Evolutionary conservation across 2,888 invertebrate species (phyloP), one percentile per base, ranked within the genome.

Genomic region (Odiellus spinosus): DNA sequence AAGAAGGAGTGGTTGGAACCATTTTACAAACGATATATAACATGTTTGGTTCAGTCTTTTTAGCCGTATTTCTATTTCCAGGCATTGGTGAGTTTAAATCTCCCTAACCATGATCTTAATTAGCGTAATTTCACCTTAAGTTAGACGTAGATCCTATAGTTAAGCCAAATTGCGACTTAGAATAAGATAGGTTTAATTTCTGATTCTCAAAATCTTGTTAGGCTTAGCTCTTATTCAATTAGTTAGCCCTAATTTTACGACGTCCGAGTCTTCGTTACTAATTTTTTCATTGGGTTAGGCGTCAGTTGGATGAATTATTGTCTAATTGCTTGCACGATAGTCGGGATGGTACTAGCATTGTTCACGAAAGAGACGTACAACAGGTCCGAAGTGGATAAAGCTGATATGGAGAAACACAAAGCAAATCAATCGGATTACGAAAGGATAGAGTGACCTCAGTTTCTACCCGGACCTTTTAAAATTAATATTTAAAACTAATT

Each of bases 11-110:
- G 3, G 20, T 42, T 3, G 42, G 42, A 4, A 21, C 21, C 11
- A 33, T 20, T 3, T 10, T 42, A 12, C 42, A 42, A 14, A 42
- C 18, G 3, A 17, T 42, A 3, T 18, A 20, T 2, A 42, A 42
- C 4, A 18, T 42, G 2, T 12, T 42, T n/a, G 42, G 42, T 18
- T 32, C 42, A 3, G 21, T 19, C 15, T 42, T 42, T 33, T 33
- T 42, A 14, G 42, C 26, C n/a, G 21, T 42, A 11, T 42, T 42
- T 14, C 20, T 42, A 21, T 12, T 42, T 32, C 42, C 42, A 11
- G 17, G 21, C 3, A 42, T 42, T 4, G 42, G 42, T 42, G 15
- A 26, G 26, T 26, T 4, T 4, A 39, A 5, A 36, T 4, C n/a
- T 36, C 15, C 11, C 11, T 33, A 33, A 14, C 15, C n/a, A 4